Evolutionary conservation across 2,797 vertebrate species (phyloP), one percentile per base, ranked within the genome.

Genomic region (Limnodromus scolopaceus): DNA sequence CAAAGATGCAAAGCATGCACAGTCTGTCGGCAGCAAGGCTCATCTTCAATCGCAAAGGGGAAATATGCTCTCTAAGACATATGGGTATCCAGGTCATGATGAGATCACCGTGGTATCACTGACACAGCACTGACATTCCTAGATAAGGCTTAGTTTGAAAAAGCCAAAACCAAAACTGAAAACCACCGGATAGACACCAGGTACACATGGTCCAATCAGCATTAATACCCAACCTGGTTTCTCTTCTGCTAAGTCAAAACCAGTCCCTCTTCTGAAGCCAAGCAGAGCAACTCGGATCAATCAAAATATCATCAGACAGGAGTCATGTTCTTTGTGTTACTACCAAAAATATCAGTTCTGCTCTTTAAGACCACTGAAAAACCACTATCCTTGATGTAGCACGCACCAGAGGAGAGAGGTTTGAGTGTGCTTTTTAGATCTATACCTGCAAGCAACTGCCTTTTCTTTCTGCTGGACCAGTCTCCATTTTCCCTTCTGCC

Each of bases 81-180:
- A 2, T 16, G 38, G 24, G 55, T 27, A 0, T 28, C 45, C 55
- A 90, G 83, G 86, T 64, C 25, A 6, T 34, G 92, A 69, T 0
- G 6, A 87, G 66, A 28, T 55, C 72, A 51, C 39, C 4, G 30
- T 79, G 83, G 23, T 27, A 16, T 74, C 81, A 90, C 60, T 91
- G 90, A 75, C 75, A 69, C 65, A 89, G 51, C 61, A 34, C 51
- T 15, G 48, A 45, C n/a, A 65, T 90, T 92, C 79, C 78, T 70
- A 79, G 86, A 51, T 87, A 92, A 68, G n/a, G 41, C 6, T 15
- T 34, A 78, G n/a, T 64, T 72, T 34, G 7, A 16, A 85, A 92
- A 63, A 93, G 38, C 75, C 94, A 96, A 91, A 82, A 92, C 45
- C 79, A 93, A 89, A 83, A 23, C 6, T 74, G 28, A 32, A 74